Base-by-base conservation (phyloP, 2,888 invertebrate genomes). In the Oconnorella tubifera region DNA sequence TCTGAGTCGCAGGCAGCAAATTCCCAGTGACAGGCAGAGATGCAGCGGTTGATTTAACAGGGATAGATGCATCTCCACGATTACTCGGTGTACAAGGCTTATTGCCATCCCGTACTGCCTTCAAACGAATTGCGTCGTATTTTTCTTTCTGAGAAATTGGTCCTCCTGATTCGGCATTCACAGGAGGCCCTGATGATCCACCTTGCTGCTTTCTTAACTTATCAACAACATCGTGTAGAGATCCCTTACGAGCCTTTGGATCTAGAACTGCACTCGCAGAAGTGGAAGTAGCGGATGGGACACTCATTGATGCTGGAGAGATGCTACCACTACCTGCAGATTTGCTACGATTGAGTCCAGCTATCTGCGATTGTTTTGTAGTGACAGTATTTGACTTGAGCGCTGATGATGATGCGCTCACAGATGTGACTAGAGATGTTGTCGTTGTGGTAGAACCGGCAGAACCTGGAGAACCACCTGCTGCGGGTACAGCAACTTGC, bases 41-140 rank as follows among this genome's bases (percentile, higher is more conserved):
- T 2, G 74, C 60, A 23, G 76, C 75, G 25, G 76, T 78, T 40
- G 73, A 72, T 31, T 31, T 50, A 31, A 59, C 32, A 31, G 59
- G 59, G n/a, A n/a, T n/a, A n/a, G n/a, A n/a, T n/a, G n/a, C n/a
- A n/a, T n/a, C n/a, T n/a, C n/a, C n/a, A n/a, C n/a, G n/a, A n/a
- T n/a, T n/a, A n/a, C n/a, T n/a, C n/a, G n/a, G n/a, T 25, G 59
- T 33, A 25, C 59, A 33, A 28, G 59, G 59, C 33, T 58, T 58
- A 48, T 58, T 58, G 14, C 59, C 59, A 3, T 58, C 59, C 40
- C 59, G 32, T 19, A 58, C 40, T n/a, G 33, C 40, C 59, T 58
- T 32, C 25, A 58, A 23, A n/a, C 59, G 59, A 33, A 58, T 58
- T 2, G 40, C 40, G n/a, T 58, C 59, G 19, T 33, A 33, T 2